These are phyloP conservation scores for Pogona vitticeps DNA, from an alignment of 2,113 vertebrate genomes.

Conservation along the genomic window DNA sequence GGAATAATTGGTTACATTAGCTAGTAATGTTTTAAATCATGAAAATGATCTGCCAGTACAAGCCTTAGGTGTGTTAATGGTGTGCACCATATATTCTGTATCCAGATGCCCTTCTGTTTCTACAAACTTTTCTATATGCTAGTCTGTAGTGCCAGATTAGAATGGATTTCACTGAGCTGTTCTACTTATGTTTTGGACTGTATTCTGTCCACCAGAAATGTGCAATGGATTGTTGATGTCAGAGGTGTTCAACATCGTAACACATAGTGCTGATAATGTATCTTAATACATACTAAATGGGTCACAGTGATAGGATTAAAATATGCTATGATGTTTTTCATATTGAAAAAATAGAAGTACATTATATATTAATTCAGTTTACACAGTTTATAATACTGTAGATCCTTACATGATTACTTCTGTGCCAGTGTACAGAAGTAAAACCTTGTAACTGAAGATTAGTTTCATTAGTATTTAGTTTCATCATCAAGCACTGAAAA, in stretches of 20 bases:
- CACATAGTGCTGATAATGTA: background rate
- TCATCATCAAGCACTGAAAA: constrained; percentile 39
- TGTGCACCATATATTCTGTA: background rate
- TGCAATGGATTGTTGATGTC: background rate
- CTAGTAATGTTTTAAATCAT: background rate
- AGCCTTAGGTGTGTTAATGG: background rate
- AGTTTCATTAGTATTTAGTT: constrained; percentile 49
- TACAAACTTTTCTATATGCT: background rate
- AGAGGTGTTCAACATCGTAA: background rate
- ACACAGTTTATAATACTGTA: constrained; percentile 47
- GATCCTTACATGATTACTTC: constrained; percentile 51
- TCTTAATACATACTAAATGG: background rate
- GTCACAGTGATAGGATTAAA: background rate
- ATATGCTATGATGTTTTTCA: background rate
- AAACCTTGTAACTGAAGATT: background rate
- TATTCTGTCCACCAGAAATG: background rate
- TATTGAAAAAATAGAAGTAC: constrained; percentile 37
- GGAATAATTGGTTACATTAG: background rate
- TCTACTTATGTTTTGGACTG: background rate
- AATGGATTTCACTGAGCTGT: background rate
- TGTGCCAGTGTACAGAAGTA: background rate
- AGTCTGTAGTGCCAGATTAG: background rate
- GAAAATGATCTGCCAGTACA: background rate
- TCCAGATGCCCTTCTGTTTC: background rate
- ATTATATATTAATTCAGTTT: constrained; percentile 60